Conservation (phyloP, 35 echinoderm and acorn worm species). For the Ophiothrix spiculata region DNA sequence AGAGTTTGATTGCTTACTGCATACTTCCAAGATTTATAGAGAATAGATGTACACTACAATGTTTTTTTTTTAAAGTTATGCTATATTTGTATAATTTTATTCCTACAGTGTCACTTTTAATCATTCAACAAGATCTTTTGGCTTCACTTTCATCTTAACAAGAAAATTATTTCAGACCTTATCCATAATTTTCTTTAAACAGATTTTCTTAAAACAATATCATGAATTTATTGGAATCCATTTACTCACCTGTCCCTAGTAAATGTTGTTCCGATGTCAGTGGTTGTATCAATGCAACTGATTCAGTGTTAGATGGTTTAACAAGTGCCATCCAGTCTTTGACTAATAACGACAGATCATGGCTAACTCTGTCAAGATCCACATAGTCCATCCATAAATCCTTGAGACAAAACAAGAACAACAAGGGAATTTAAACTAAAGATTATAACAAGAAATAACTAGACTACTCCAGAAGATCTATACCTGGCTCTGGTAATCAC, state of each 20-base stretch:
- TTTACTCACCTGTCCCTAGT: not conserved
- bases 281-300: not conserved
- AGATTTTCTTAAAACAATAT: too few relatives aligned
- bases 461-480: too few relatives aligned
- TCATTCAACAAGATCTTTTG: not conserved
- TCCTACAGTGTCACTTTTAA: not conserved
- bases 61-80: not conserved
- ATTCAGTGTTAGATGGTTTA: conserved; percentile 36
- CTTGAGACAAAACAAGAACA: conserved; percentile 11
- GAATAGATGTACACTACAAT: not conserved
- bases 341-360: conserved; percentile 43
- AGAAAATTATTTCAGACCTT: too few relatives aligned
- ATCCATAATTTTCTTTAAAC: too few relatives aligned
- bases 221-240: not conserved
- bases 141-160: not conserved
- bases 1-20: too few relatives aligned
- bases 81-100: too few relatives aligned
- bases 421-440: too few relatives aligned
- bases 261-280: conserved; percentile 21
- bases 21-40: too few relatives aligned
- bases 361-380: conserved; percentile 38
- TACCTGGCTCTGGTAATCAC: too few relatives aligned
- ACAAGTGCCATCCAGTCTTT: conserved; percentile 65
- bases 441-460: too few relatives aligned
- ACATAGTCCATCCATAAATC: conserved; percentile 85